A percentile compares a stretch with the other conserved stretches of the same genome.
Conservation (phyloP, 2,888 invertebrate genomes). For the Campoplex capitator region DNA sequence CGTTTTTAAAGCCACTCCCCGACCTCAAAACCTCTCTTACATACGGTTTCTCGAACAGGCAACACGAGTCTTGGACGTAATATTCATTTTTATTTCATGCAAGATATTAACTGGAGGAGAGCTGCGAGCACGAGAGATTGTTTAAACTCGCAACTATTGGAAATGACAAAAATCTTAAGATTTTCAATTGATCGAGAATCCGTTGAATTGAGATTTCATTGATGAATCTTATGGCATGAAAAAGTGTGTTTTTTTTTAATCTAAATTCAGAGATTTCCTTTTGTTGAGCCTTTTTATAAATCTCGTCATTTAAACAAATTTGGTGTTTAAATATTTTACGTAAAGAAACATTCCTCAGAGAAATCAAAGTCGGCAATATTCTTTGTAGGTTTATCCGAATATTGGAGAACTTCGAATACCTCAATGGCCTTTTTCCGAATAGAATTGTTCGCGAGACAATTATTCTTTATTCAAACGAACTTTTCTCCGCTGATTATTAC, state of each 20-base stretch:
- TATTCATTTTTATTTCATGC: slow-evolving; percentile 2
- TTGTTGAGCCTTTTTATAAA: background rate
- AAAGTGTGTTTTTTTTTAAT: background rate
- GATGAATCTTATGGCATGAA: background rate
- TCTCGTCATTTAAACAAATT: background rate
- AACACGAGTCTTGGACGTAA: slow-evolving; percentile 52
- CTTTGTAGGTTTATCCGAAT: background rate
- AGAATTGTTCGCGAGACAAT: too few species aligned
- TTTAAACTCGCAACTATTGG: background rate
- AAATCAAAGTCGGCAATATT: background rate
- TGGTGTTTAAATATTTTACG: background rate
- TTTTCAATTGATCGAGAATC: too few species aligned
- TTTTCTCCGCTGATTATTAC: background rate
- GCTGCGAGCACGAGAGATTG: background rate
- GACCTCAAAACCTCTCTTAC: slow-evolving; percentile 70
- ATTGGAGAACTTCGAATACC: background rate
- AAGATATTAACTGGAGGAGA: background rate
- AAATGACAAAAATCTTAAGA: background rate
- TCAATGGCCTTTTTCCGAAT: too few species aligned
- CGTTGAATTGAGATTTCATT: too few species aligned
- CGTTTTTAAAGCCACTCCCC: slow-evolving; percentile 83
- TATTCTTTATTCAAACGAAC: background rate
- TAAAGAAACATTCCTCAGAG: background rate
- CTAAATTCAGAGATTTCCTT: background rate
- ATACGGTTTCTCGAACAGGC: slow-evolving; percentile 39